Conservation (phyloP, 2,888 invertebrate genomes). For the Sepioteuthis lessoniana region DNA sequence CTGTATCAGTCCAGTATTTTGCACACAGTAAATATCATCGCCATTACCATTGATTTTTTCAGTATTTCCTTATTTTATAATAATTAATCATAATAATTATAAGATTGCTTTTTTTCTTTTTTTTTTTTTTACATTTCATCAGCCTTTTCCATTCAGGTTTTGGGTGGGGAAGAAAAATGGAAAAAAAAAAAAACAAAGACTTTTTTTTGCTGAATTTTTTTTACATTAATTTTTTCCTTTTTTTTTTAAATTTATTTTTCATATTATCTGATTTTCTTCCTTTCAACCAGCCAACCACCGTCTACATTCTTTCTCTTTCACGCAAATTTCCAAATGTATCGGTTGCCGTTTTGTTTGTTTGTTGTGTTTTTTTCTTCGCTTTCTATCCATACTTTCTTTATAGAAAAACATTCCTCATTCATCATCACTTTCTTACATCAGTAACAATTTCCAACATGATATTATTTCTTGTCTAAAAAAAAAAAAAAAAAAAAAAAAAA, state of each 20-base stretch:
- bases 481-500: neutral
- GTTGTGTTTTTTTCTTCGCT: neutral
- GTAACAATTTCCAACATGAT: neutral
- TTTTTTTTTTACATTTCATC: neutral
- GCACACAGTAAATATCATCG: neutral
- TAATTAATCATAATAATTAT: no score
- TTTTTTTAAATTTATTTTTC: neutral
- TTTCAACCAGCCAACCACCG: neutral
- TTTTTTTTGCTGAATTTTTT: neutral
- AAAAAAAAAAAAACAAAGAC: neutral
- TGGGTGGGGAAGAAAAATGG: neutral
- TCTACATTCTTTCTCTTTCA: neutral
- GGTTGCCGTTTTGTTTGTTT: neutral
- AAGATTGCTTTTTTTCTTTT: neutral
- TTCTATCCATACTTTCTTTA: neutral
- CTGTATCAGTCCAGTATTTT: neutral
- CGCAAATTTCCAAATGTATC: neutral
- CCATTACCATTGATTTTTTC: neutral
- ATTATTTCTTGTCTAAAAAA: neutral
- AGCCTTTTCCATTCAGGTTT: neutral
- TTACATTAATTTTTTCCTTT: neutral
- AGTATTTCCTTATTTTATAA: neutral
- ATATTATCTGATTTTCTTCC: neutral
- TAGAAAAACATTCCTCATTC: neutral
- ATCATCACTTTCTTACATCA: neutral